Base-by-base conservation (phyloP, 2,113 vertebrate species). In the Phylloscopus whistleri region DNA sequence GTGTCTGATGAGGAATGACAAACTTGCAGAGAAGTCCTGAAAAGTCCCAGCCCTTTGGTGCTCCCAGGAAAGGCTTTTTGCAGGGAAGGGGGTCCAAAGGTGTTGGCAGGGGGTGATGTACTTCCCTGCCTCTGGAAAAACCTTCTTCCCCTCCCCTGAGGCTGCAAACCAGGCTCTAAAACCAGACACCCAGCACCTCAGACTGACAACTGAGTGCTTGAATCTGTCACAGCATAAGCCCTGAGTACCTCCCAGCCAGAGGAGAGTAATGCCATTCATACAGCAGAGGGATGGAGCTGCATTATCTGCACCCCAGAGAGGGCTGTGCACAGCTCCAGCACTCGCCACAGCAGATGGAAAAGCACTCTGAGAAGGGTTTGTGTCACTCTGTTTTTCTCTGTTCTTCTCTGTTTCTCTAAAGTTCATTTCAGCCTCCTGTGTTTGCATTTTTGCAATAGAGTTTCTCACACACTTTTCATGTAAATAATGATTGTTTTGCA, bases 11-110 rank as follows among this genome's bases (percentile, higher is more conserved):
- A 39, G 88, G 51, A 74, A 31, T 0, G 30, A 86, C 51, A 33
- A 13, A 63, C 49, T 20, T 1, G 2, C 1, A 1, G 44, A 56
- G 2, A 8, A 30, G 22, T 9, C 16, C 63, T 1, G 6, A 10
- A 2, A 12, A 37, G 28, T 2, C 4, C 35, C 59, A 46, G 76
- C 1, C 0, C 58, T 11, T 30, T 0, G 12, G 26, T 28, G 75
- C 44, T 60, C 22, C 81, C 60, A 7, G 10, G 11, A 22, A 21
- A 58, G 37, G 55, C 15, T 68, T 41, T 88, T 4, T n/a, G n/a
- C n/a, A n/a, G n/a, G n/a, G n/a, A n/a, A n/a, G n/a, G n/a, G n/a
- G n/a, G n/a, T n/a, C n/a, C n/a, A n/a, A n/a, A n/a, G n/a, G n/a
- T n/a, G n/a, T n/a, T n/a, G n/a, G n/a, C n/a, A n/a, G n/a, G n/a